Evolutionary conservation across 1,140 invertebrate genomes (phyloP).

Genomic region (Sycophaga agraensis): DNA sequence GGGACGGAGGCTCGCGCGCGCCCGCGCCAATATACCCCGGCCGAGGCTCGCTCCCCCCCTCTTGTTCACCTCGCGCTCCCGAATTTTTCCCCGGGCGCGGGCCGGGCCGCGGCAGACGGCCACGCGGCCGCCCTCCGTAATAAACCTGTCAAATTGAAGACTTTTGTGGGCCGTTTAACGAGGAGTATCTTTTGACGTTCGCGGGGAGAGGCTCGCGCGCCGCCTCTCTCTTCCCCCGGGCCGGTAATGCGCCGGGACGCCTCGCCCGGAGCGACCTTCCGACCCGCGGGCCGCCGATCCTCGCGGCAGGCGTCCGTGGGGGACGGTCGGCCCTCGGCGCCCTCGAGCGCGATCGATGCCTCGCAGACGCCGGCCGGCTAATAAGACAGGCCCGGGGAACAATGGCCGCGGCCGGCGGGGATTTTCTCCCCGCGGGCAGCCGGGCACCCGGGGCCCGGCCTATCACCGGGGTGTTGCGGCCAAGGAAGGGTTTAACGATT

Average conservation of each 20-base stretch:
- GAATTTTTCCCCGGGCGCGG: conserved; percentile 20
- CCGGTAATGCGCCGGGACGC: too few species aligned
- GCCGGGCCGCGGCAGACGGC: too few species aligned
- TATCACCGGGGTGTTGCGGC: conserved; percentile 47
- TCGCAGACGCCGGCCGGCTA: not conserved
- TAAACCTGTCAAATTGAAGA: conserved; percentile 26
- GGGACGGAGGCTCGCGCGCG: conserved; percentile 26
- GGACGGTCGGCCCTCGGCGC: too few species aligned
- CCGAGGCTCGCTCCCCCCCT: not conserved
- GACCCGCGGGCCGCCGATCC: too few species aligned
- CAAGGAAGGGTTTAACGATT: conserved; percentile 60
- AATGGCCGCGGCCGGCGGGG: conserved; percentile 20
- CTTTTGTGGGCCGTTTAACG: conserved; percentile 26
- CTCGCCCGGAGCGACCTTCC: too few species aligned
- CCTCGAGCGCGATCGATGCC: not conserved
- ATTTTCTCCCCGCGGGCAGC: conserved; percentile 1
- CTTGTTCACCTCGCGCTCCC: conserved; percentile 17
- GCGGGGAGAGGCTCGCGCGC: too few species aligned
- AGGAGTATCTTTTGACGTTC: not conserved
- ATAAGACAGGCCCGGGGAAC: conserved; percentile 9
- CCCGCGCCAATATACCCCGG: conserved; percentile 14
- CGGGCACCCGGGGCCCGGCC: not conserved
- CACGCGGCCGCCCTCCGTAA: too few species aligned
- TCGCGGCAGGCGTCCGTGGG: too few species aligned
- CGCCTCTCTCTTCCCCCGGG: too few species aligned